Evolutionary conservation across 2,113 vertebrate genomes (phyloP).

Genomic region (Lasiurus cinereus): DNA sequence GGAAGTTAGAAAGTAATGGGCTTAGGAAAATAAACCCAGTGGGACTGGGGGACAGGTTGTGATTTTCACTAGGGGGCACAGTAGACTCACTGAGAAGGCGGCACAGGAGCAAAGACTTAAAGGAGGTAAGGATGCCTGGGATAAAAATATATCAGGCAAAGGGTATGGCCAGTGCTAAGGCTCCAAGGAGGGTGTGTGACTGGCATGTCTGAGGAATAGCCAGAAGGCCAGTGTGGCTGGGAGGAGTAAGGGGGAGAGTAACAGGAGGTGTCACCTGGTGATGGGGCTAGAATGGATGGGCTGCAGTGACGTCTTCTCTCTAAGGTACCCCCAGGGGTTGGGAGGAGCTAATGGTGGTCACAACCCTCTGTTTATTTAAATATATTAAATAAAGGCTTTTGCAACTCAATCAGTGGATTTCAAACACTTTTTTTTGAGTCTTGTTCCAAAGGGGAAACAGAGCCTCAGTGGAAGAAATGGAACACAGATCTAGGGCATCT

Average conservation of each 20-base stretch:
- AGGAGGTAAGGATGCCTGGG: background rate
- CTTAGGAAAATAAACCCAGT: background rate
- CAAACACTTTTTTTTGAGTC: background rate
- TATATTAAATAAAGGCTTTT: constrained; percentile 6
- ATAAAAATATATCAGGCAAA: background rate
- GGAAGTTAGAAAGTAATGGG: background rate
- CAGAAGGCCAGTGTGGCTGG: background rate
- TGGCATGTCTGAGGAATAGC: no score
- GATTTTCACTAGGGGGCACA: background rate
- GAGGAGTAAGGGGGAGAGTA: no score
- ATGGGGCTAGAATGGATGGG: background rate
- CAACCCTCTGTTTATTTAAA: background rate
- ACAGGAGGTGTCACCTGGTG: no score
- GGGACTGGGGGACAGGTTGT: no score
- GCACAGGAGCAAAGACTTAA: background rate
- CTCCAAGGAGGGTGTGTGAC: background rate
- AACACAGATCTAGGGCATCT: background rate
- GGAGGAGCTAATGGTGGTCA: background rate
- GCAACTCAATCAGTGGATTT: background rate
- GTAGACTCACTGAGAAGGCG: background rate
- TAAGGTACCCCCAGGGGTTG: background rate
- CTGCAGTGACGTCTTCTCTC: background rate
- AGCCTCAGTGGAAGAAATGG: background rate
- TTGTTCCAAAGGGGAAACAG: background rate
- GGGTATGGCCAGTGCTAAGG: background rate